Percentiles rank a stretch among this genome's conserved stretches.
phyloP scores from a whole-genome alignment of 1,140 invertebrate species.

The Hypsibius dujardini region DNA sequence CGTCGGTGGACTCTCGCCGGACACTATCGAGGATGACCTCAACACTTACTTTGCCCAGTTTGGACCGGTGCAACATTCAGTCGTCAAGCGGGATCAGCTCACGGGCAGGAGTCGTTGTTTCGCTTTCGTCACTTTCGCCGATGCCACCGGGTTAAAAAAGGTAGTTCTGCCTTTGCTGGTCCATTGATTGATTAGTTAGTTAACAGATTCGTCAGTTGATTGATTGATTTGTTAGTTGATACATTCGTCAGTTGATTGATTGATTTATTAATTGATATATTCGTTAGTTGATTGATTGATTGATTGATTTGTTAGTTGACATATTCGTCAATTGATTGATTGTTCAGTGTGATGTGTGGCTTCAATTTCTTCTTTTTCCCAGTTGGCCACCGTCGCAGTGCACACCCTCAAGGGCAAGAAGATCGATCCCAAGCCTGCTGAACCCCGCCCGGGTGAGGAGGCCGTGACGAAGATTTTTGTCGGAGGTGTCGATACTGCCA shows the following conservation, averaged over 20 bases:
- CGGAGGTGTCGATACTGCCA: constrained; percentile 68
- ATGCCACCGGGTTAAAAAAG: not conserved
- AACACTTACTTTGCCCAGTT: not conserved
- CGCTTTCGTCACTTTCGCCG: constrained; percentile 11
- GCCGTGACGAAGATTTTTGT: constrained; percentile 62
- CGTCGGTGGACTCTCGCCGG: constrained; percentile 93
- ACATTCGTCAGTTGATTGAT: too few species aligned
- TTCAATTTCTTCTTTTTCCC: not conserved
- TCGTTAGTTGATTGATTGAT: too few species aligned
- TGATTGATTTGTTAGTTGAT: too few species aligned
- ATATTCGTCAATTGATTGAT: not conserved
- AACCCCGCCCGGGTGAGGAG: constrained; percentile 44
- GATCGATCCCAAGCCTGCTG: constrained; percentile 83
- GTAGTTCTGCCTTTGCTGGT: not conserved
- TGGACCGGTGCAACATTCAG: not conserved
- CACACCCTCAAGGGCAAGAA: constrained; percentile 82
- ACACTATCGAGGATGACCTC: constrained; percentile 71
- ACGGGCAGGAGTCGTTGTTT: not conserved
- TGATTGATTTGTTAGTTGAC: too few species aligned
- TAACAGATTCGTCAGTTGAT: too few species aligned
- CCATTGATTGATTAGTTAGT: not conserved
- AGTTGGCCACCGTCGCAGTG: constrained; percentile 45
- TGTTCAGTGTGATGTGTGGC: not conserved
- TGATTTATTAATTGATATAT: too few species aligned
- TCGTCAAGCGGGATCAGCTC: not conserved